phyloP scores from a whole-genome alignment of 2,113 vertebrate species.

The Ailurus styani region DNA sequence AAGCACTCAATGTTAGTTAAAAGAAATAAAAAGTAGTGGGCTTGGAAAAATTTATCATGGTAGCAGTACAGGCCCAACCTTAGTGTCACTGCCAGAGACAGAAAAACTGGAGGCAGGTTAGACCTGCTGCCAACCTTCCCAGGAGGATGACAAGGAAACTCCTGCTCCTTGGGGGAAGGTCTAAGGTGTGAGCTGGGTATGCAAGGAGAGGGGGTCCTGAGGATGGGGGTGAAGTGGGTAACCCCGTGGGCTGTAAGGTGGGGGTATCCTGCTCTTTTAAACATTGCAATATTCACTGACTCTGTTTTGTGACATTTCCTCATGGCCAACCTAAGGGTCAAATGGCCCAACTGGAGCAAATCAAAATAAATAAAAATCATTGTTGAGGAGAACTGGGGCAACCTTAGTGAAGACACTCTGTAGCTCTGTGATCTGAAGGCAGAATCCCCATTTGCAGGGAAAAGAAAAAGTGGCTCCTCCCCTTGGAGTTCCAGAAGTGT shows the following conservation, averaged over 20 bases:
- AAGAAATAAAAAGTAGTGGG: not conserved
- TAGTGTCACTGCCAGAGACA: not conserved
- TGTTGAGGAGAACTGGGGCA: not conserved
- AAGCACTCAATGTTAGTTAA: not conserved
- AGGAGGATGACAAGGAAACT: not conserved
- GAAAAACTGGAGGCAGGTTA: not conserved
- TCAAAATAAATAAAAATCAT: conserved; percentile 53
- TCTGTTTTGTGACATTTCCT: conserved; percentile 45
- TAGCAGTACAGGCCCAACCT: not conserved
- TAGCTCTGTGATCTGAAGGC: conserved; percentile 31
- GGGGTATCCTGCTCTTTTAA: conserved; percentile 6
- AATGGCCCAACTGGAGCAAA: conserved; percentile 41
- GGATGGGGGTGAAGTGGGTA: not conserved
- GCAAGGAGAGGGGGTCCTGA: not conserved
- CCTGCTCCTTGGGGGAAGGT: not conserved
- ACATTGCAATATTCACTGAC: not conserved
- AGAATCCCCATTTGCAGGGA: conserved; percentile 8
- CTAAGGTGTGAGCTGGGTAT: not conserved
- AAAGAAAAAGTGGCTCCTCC: not conserved
- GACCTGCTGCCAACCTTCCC: not conserved
- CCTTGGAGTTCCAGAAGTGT: not conserved
- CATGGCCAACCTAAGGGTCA: conserved; percentile 25
- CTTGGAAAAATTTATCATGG: conserved; percentile 1
- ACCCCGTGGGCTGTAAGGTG: not conserved
- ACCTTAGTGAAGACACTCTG: not conserved